Evolutionary conservation across 2,888 invertebrate genomes (phyloP), one percentile per base, ranked within the genome.

Genomic region (Xestia c-nigrum): DNA sequence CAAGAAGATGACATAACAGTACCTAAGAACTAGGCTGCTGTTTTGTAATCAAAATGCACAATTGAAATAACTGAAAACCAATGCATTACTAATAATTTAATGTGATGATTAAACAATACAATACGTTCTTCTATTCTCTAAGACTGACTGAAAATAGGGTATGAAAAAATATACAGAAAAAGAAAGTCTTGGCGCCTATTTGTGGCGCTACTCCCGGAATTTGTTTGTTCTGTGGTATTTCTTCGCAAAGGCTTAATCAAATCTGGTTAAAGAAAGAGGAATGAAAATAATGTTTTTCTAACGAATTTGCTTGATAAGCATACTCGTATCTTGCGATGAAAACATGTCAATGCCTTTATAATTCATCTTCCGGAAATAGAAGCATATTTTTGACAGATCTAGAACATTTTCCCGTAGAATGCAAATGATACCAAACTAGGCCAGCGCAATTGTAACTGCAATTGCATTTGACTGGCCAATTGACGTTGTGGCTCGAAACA

Each of bases 401-500:
- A 64, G 69, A 66, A 31, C 70, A 69, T 73, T 79, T 76, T 68
- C 75, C 79, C 67, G 72, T 66, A 80, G 86, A 79, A 83, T 84
- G 72, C 73, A 80, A 80, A 80, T 70, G 38, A 63, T 69, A 64
- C 21, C 38, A 67, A 92, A 90, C 84, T 92, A 86, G 92, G 92
- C 68, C 91, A 89, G 59, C 80, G 74, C 86, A 85, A 89, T 89
- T 89, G 90, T 88, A 85, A 86, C 85, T 88, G 86, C 85, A 88
- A 91, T 88, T 91, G 91, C 90, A 89, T 84, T 88, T 72, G 78
- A 80, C 81, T 82, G 68, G 74, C 80, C 86, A 87, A 87, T 86
- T 86, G 82, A 78, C 71, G 87, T 78, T 73, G 72, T 71, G 40
- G 47, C 59, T 21, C 57, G 47, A 85, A 89, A 91, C 88, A 91